Conservation (phyloP, 2,888 invertebrate genomes). For the Campoplex capitator region DNA sequence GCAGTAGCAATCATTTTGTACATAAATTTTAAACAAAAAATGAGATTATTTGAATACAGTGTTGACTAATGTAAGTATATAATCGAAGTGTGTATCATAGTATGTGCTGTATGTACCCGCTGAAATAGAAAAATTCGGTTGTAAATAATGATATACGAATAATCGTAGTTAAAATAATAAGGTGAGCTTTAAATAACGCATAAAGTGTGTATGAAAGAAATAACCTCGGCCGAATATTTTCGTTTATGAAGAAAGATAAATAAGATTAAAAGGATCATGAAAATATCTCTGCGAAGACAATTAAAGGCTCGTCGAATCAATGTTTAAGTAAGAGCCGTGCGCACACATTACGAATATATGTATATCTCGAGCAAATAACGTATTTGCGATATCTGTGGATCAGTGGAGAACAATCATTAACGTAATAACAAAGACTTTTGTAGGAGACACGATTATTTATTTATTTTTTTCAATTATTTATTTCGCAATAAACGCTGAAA, state of each 20-base stretch:
- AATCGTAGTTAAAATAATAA: neutral
- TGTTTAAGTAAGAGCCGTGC: constrained; percentile 16
- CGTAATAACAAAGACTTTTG: constrained; percentile 38
- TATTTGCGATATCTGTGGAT: constrained; percentile 37
- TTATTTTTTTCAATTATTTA: neutral
- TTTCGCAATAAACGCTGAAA: neutral
- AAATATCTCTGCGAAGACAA: constrained; percentile 42
- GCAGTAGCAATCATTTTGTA: constrained; percentile 63
- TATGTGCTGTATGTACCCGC: constrained; percentile 10
- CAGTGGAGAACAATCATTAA: constrained; percentile 64
- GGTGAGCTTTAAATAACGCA: constrained; percentile 27
- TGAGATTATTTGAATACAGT: constrained; percentile 10
- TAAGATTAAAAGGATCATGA: neutral
- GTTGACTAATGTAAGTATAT: constrained; percentile 9
- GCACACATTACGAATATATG: constrained; percentile 11
- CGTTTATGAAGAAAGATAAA: neutral
- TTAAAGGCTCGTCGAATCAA: constrained; percentile 38
- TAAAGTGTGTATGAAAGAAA: constrained; percentile 9
- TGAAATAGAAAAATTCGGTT: constrained; percentile 28
- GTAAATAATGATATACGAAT: constrained; percentile 49
- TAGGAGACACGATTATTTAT: no score
- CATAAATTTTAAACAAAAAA: constrained; percentile 25
- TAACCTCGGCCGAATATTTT: neutral
- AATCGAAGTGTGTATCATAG: constrained; percentile 41
- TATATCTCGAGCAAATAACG: constrained; percentile 21